Evolutionary conservation across 1,140 invertebrate genomes (phyloP).

Genomic region (Pseudomyrmex flavicornis): DNA sequence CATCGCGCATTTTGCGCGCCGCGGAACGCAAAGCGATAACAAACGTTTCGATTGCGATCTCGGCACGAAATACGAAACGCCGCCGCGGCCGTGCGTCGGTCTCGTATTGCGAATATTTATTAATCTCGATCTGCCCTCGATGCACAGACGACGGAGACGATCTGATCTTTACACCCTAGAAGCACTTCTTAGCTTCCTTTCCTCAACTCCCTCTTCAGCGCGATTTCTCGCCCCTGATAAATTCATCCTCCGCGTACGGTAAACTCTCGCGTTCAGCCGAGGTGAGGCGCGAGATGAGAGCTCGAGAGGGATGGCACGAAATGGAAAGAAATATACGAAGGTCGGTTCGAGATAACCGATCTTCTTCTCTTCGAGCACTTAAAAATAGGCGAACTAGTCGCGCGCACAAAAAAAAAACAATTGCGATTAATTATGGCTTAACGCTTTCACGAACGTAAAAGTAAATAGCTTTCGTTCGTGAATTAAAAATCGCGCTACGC

Average conservation of each 20-base stretch:
- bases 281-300: neutral
- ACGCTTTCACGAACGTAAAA: conserved; percentile 17
- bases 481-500: conserved; percentile 45
- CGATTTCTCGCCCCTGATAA: conserved; percentile 59
- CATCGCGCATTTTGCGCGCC: neutral
- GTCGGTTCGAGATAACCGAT: conserved; percentile 32
- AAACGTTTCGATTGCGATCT: conserved; percentile 64
- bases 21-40: conserved; percentile 57
- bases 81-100: conserved; percentile 18
- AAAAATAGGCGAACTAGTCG: neutral
- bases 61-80: conserved; percentile 14
- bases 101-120: conserved; percentile 67
- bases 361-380: conserved; percentile 1
- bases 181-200: conserved; percentile 36
- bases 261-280: conserved; percentile 55
- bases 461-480: conserved; percentile 33
- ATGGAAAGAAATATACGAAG: conserved; percentile 36
- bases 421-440: conserved; percentile 32
- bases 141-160: conserved; percentile 42
- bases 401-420: conserved; percentile 5
- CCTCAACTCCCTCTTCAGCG: neutral
- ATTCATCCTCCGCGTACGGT: conserved; percentile 56
- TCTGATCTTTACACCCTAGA: conserved; percentile 64
- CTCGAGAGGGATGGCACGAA: neutral
- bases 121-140: conserved; percentile 62